These are phyloP conservation scores for Taxidea taxus DNA, from an alignment of 2,113 vertebrate species.

Conservation along the genomic window DNA sequence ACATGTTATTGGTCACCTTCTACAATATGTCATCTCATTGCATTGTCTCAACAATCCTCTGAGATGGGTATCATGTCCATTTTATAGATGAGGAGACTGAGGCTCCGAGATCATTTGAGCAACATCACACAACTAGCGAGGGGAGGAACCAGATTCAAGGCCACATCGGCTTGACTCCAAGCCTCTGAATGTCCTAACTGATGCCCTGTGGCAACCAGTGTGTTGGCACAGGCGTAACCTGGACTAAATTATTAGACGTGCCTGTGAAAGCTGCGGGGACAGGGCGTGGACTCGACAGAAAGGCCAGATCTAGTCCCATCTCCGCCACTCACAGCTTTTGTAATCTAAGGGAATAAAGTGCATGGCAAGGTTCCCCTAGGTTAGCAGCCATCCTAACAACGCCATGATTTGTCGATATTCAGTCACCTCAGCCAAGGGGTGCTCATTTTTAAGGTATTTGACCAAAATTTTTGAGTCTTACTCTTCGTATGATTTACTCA, in stretches of 20 bases:
- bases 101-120: background rate
- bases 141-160: background rate
- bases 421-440: background rate
- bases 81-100: background rate
- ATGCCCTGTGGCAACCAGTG: background rate
- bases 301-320: background rate
- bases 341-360: background rate
- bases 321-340: background rate
- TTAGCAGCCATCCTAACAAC: background rate
- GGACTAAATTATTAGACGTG: background rate
- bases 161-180: background rate
- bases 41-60: background rate
- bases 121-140: background rate
- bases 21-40: background rate
- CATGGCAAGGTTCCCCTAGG: background rate
- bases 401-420: background rate
- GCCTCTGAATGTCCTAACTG: background rate
- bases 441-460: background rate
- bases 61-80: background rate
- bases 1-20: background rate
- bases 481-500: background rate
- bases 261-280: background rate
- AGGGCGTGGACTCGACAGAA: accelerated
- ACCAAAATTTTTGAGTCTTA: background rate
- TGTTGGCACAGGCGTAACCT: background rate